A percentile compares a stretch with the other conserved stretches of the same genome.
phyloP scores from a whole-genome alignment of 37 sponge, comb jelly and placozoan species.

The Agelas oroides region DNA sequence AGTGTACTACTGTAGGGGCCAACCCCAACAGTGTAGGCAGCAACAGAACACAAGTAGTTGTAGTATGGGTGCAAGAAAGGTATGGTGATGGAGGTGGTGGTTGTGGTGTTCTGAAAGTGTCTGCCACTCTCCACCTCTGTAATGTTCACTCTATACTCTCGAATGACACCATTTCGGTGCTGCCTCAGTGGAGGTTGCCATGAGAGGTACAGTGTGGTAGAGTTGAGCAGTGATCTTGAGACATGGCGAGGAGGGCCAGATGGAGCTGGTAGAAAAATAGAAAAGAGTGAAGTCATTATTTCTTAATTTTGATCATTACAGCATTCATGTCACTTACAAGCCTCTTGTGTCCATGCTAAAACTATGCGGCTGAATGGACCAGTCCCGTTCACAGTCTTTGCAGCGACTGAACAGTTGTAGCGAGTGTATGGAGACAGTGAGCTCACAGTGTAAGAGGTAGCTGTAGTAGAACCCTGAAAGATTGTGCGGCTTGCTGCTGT shows the following conservation, averaged over 20 bases:
- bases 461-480: too few relatives aligned
- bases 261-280: constrained; percentile 2
- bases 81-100: constrained; percentile 20
- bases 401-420: constrained; percentile 35
- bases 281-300: neutral
- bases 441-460: neutral
- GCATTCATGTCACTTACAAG: too few relatives aligned
- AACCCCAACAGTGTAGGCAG: constrained; percentile 33
- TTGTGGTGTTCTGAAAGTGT: neutral
- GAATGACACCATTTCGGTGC: constrained; percentile 37
- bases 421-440: constrained; percentile 19
- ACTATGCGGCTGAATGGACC: constrained; percentile 34
- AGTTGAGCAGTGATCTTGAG: neutral
- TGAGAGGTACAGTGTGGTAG: constrained; percentile 1
- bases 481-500: too few relatives aligned
- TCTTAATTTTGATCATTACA: neutral
- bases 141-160: constrained; percentile 31
- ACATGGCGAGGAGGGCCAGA: constrained; percentile 25
- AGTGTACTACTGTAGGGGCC: constrained; percentile 16
- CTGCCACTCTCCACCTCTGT: constrained; percentile 37
- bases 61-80: constrained; percentile 36
- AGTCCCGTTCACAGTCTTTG: constrained; percentile 34
- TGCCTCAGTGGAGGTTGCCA: constrained; percentile 24
- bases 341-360: too few relatives aligned
- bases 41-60: constrained; percentile 8